phyloP scores from a whole-genome alignment of 2,797 vertebrate genomes.

The Chrosomus eos region DNA sequence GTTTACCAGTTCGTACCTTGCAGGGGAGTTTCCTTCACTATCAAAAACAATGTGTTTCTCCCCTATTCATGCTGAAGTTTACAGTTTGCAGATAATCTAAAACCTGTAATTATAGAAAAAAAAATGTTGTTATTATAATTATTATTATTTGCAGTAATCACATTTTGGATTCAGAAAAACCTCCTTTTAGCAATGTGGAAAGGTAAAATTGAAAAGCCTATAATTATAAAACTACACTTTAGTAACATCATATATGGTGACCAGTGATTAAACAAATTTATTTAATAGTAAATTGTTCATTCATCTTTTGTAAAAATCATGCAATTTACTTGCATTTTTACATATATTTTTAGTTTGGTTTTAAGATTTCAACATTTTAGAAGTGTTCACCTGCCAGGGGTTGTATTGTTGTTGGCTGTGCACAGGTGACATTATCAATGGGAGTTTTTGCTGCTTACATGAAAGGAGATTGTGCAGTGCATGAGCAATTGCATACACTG shows the following conservation, averaged over 20 bases:
- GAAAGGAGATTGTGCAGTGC: slow-evolving; percentile 72
- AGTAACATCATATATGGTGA: neutral
- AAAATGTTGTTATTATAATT: neutral
- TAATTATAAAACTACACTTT: neutral
- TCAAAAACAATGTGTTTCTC: slow-evolving; percentile 61
- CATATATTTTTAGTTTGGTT: no score
- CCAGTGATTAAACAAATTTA: no score
- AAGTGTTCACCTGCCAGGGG: slow-evolving; percentile 69
- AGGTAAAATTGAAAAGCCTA: neutral
- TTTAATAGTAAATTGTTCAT: no score
- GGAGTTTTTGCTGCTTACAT: slow-evolving; percentile 68
- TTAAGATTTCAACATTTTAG: neutral
- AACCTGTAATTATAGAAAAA: slow-evolving; percentile 56
- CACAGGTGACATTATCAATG: slow-evolving; percentile 67
- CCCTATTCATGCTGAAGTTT: no score
- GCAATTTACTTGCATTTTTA: neutral
- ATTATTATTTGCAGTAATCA: neutral
- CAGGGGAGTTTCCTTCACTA: slow-evolving; percentile 56
- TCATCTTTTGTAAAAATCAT: no score
- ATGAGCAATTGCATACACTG: no score
- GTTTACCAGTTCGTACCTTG: slow-evolving; percentile 59
- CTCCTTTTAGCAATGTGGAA: neutral
- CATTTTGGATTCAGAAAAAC: neutral
- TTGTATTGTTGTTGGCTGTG: slow-evolving; percentile 71
- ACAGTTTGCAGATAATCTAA: slow-evolving; percentile 64